Percentiles rank a stretch among this genome's conserved stretches.
These are phyloP conservation scores for Aphrophora alni DNA, from an alignment of 2,888 invertebrate genomes.

Conservation along the genomic window DNA sequence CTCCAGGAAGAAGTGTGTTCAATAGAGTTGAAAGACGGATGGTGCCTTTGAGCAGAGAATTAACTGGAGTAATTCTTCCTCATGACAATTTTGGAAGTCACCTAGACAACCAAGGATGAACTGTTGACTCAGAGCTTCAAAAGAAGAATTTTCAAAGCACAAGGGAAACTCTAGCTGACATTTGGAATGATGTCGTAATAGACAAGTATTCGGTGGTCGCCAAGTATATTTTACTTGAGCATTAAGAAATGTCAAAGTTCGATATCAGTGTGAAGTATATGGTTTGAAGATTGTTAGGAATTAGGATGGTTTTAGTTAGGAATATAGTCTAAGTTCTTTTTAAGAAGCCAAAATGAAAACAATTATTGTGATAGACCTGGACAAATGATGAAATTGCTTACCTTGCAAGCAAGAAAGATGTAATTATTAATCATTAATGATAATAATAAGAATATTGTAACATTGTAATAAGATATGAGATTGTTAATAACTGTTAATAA, in stretches of 20 bases:
- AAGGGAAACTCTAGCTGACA: conserved; percentile 53
- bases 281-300: too few species aligned
- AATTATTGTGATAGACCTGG: too few species aligned
- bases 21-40: conserved; percentile 55
- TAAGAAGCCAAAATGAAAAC: too few species aligned
- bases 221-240: conserved; percentile 29
- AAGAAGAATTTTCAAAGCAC: conserved; percentile 54
- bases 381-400: too few species aligned
- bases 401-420: too few species aligned
- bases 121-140: conserved; percentile 54
- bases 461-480: too few species aligned
- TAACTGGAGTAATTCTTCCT: conserved; percentile 54
- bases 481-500: too few species aligned
- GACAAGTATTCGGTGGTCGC: conserved; percentile 48
- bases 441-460: too few species aligned
- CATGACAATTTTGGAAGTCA: conserved; percentile 53
- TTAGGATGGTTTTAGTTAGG: too few species aligned
- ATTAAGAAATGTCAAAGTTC: conserved; percentile 3
- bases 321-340: too few species aligned
- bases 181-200: conserved; percentile 53
- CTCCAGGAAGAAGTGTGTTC: conserved; percentile 55
- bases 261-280: conserved; percentile 11
- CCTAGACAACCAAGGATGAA: conserved; percentile 51
- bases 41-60: conserved; percentile 54
- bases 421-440: too few species aligned